A percentile compares a stretch with the other conserved stretches of the same genome.
Conservation (phyloP, 2,888 invertebrate species). For the Plagodis dolabraria region DNA sequence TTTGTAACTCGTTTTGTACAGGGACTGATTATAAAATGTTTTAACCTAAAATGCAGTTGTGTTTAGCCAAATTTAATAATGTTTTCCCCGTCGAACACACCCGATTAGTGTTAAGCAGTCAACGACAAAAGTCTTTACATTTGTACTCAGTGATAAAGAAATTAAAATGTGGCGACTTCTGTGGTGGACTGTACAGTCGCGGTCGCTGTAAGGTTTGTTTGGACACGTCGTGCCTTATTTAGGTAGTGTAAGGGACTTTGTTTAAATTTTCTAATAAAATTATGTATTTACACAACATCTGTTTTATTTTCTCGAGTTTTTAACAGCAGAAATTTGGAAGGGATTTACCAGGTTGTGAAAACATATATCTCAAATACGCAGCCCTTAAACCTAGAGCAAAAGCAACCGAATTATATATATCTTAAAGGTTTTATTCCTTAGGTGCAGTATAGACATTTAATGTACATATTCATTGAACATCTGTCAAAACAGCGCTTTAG, state of each 20-base stretch:
- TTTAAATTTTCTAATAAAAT: slow-evolving; percentile 83
- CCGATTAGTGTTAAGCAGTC: slow-evolving; percentile 25
- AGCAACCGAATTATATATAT: too few species aligned
- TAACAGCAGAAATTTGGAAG: too few species aligned
- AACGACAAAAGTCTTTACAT: slow-evolving; percentile 17
- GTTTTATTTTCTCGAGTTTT: too few species aligned
- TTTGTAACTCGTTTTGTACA: slow-evolving; percentile 59
- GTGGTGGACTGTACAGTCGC: slow-evolving; percentile 27
- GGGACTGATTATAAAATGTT: slow-evolving; percentile 42
- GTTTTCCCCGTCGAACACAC: slow-evolving; percentile 16
- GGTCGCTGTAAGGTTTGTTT: slow-evolving; percentile 51
- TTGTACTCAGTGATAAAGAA: slow-evolving; percentile 25
- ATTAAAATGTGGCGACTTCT: slow-evolving; percentile 24
- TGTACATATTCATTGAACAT: too few species aligned
- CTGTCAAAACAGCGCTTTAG: too few species aligned
- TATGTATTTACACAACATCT: slow-evolving; percentile 68
- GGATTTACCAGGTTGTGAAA: too few species aligned
- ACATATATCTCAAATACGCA: too few species aligned
- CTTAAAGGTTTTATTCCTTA: too few species aligned
- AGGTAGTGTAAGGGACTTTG: slow-evolving; percentile 81
- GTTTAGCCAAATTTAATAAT: slow-evolving; percentile 39
- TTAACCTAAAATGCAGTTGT: slow-evolving; percentile 39
- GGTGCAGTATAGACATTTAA: too few species aligned
- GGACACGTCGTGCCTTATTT: slow-evolving; percentile 82
- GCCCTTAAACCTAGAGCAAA: too few species aligned